phyloP scores from a whole-genome alignment of 2,113 vertebrate species.

The Aspiorhynchus laticeps region DNA sequence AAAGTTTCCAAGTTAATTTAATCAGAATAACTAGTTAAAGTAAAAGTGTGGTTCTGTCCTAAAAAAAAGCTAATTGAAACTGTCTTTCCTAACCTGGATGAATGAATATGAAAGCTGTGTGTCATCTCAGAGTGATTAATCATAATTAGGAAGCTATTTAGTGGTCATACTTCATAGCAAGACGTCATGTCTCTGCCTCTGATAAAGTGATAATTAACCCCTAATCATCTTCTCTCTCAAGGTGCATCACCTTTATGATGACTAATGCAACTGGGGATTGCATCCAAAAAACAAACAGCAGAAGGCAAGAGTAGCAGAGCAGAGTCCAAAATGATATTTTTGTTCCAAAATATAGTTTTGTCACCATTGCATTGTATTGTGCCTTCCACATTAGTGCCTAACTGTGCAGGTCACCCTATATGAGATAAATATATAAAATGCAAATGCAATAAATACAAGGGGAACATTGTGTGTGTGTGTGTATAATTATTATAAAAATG shows the following conservation, averaged over 20 bases:
- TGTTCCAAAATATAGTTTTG: too few relatives aligned
- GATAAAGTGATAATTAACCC: slow-evolving; percentile 55
- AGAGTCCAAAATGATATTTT: neutral
- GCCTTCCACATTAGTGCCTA: too few relatives aligned
- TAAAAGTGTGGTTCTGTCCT: neutral
- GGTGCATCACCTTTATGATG: slow-evolving; percentile 35
- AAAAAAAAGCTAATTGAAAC: slow-evolving; percentile 25
- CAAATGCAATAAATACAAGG: too few relatives aligned
- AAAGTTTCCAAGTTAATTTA: neutral
- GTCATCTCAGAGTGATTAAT: slow-evolving; percentile 52
- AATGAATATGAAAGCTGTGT: slow-evolving; percentile 32
- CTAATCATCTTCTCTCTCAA: slow-evolving; percentile 51
- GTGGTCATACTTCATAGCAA: slow-evolving; percentile 46
- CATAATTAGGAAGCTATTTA: slow-evolving; percentile 51
- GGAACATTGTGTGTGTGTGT: too few relatives aligned
- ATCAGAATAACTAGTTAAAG: slow-evolving; percentile 5
- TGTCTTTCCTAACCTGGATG: slow-evolving; percentile 40
- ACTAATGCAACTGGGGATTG: slow-evolving; percentile 2
- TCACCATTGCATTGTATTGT: too few relatives aligned
- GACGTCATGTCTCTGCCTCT: slow-evolving; percentile 38
- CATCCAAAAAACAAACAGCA: neutral
- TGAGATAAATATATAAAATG: too few relatives aligned
- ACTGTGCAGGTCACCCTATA: too few relatives aligned
- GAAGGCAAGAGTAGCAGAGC: neutral
- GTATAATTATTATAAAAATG: too few relatives aligned